Percentiles rank a stretch among this genome's conserved stretches.
Conservation (phyloP, 2,797 vertebrate genomes). For the Pangasius mekongensis region DNA sequence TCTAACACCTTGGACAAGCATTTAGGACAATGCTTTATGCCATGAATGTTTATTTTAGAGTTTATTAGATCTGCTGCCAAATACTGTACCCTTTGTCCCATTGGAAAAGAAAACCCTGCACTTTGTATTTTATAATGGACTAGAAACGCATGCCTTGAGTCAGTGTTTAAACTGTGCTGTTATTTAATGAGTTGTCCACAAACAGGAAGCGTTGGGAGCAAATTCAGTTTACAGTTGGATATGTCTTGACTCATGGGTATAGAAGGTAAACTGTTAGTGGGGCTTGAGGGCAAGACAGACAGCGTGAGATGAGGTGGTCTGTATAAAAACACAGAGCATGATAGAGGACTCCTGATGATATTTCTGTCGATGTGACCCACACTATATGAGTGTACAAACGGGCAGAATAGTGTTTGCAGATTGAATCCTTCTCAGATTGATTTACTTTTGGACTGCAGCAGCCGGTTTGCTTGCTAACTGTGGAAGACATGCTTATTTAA, state of each 20-base stretch:
- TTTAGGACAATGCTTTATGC: constrained; percentile 12
- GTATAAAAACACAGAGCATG: constrained; percentile 46
- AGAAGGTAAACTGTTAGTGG: constrained; percentile 35
- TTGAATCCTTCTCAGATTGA: constrained; percentile 53
- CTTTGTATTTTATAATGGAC: background rate
- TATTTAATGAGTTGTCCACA: constrained; percentile 27
- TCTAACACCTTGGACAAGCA: constrained; percentile 6
- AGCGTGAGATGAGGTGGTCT: constrained; percentile 13
- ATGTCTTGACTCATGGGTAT: constrained; percentile 23
- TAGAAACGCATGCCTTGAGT: background rate
- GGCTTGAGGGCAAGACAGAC: constrained; percentile 21
- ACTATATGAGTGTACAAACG: constrained; percentile 45
- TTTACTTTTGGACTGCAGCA: constrained; percentile 36
- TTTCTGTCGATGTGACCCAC: constrained; percentile 48
- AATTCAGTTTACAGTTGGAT: constrained; percentile 9
- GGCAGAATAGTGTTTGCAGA: constrained; percentile 53
- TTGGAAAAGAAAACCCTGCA: constrained; percentile 7
- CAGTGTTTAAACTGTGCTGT: constrained; percentile 11
- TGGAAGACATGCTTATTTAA: constrained; percentile 43
- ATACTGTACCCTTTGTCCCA: constrained; percentile 2
- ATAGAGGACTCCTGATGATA: constrained; percentile 35
- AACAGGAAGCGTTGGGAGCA: constrained; percentile 26
- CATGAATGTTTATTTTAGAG: constrained; percentile 15
- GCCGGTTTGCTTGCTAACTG: constrained; percentile 12
- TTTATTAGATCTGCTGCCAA: constrained; percentile 19